phyloP scores from a whole-genome alignment of 2,888 invertebrate genomes.

The Diloba caeruleocephala region DNA sequence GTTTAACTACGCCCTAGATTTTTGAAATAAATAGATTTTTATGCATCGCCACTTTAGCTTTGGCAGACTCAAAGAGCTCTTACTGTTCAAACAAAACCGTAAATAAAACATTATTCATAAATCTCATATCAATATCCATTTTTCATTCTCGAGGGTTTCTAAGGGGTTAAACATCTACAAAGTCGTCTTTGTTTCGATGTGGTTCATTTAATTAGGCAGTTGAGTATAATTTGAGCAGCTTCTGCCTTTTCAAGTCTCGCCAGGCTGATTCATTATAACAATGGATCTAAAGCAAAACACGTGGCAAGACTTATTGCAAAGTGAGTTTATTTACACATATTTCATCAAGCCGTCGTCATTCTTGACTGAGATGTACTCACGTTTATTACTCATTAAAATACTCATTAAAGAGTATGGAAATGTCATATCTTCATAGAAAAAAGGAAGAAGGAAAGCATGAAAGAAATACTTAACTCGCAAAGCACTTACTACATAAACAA shows the following conservation, averaged over 20 bases:
- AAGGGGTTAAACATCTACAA: neutral
- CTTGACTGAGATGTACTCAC: no score
- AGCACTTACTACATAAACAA: no score
- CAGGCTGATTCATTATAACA: slow-evolving; percentile 24
- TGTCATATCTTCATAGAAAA: no score
- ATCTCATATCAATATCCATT: slow-evolving; percentile 13
- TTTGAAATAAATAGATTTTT: slow-evolving; percentile 34
- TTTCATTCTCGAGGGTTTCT: neutral
- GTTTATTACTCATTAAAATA: no score
- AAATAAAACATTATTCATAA: slow-evolving; percentile 31
- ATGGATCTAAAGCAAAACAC: neutral
- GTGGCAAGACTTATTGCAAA: neutral
- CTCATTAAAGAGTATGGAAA: no score
- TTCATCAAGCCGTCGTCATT: no score
- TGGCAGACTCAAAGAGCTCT: slow-evolving; percentile 21
- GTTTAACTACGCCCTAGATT: slow-evolving; percentile 30
- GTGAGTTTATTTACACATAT: no score
- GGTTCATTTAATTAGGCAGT: slow-evolving; percentile 17
- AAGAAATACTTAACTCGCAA: no score
- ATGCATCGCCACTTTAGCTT: slow-evolving; percentile 29
- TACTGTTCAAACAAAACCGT: slow-evolving; percentile 14
- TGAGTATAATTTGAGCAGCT: slow-evolving; percentile 13
- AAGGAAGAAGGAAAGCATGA: no score
- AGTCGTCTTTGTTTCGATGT: slow-evolving; percentile 12
- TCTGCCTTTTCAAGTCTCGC: slow-evolving; percentile 8